A percentile compares a stretch with the other conserved stretches of the same genome.
Evolutionary conservation across 2,888 invertebrate species (phyloP).

Genomic region (Stegophylla sp.): DNA sequence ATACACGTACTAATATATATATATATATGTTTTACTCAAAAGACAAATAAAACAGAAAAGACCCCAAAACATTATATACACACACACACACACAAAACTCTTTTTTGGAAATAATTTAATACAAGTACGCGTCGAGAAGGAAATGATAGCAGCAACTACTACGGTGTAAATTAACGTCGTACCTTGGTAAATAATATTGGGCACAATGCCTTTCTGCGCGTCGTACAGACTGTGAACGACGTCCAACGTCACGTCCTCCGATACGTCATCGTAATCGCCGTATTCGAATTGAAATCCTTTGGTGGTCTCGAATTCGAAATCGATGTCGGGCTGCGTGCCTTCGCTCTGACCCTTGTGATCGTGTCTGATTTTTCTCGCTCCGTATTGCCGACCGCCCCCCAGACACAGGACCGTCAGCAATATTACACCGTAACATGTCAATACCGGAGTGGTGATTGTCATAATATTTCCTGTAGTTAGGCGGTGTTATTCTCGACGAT

Average conservation of each 20-base stretch:
- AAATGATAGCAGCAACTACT: no score
- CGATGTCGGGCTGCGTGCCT: slow-evolving; percentile 15
- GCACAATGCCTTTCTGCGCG: slow-evolving; percentile 41
- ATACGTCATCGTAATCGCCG: slow-evolving; percentile 11
- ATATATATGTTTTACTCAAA: no score
- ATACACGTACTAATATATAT: no score
- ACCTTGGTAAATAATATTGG: slow-evolving; percentile 46
- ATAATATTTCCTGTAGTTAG: not conserved
- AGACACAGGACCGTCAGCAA: slow-evolving; percentile 8
- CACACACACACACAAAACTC: no score
- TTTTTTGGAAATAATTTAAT: no score
- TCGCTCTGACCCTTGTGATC: slow-evolving; percentile 34
- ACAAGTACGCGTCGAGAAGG: no score
- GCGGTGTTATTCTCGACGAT: not conserved
- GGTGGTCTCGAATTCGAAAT: slow-evolving; percentile 46
- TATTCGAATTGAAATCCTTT: slow-evolving; percentile 16
- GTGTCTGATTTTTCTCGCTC: slow-evolving; percentile 28
- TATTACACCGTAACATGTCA: slow-evolving; percentile 9
- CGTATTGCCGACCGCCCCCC: not conserved
- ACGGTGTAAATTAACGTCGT: not conserved
- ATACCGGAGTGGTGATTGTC: slow-evolving; percentile 14
- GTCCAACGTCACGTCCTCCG: slow-evolving; percentile 36
- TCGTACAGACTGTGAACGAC: slow-evolving; percentile 32
- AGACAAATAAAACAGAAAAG: no score
- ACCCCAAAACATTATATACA: no score